These are phyloP conservation scores for Euura saliciscinereae DNA, from an alignment of 1,140 invertebrate genomes.

Conservation along the genomic window DNA sequence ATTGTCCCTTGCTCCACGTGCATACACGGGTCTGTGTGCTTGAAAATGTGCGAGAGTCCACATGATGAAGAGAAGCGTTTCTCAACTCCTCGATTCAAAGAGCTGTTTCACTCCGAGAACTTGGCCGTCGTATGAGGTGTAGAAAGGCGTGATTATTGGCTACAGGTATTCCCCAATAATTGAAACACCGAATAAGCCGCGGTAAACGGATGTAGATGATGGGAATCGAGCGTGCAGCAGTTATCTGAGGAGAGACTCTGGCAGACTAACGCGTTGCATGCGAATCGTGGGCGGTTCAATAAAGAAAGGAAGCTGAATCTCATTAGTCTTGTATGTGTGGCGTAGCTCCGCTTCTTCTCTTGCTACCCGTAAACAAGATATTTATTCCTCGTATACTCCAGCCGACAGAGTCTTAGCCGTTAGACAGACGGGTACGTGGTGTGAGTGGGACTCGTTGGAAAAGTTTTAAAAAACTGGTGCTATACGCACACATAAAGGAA, in stretches of 20 bases:
- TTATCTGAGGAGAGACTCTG: too few species aligned
- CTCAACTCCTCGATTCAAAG: neutral
- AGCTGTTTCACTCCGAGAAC: too few species aligned
- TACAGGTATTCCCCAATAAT: neutral
- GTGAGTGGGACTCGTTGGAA: too few species aligned
- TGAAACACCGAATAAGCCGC: neutral
- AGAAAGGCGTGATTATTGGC: neutral
- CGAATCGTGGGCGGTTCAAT: constrained; percentile 25
- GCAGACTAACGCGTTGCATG: neutral
- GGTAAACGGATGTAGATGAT: neutral
- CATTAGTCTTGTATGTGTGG: constrained; percentile 38
- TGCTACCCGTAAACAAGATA: constrained; percentile 37
- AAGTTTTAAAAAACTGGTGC: too few species aligned
- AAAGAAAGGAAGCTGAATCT: constrained; percentile 37
- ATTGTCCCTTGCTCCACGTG: constrained; percentile 17
- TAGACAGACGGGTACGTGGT: too few species aligned
- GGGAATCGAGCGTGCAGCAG: neutral
- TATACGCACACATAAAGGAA: too few species aligned
- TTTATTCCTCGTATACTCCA: neutral
- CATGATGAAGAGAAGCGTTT: constrained; percentile 15
- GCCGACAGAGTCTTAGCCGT: too few species aligned
- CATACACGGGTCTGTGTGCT: too few species aligned
- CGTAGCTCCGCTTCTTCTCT: constrained; percentile 52
- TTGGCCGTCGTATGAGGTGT: too few species aligned
- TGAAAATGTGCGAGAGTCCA: neutral